Conservation (phyloP, 2,113 vertebrate species). For the Campylomormyrus tamandua region DNA sequence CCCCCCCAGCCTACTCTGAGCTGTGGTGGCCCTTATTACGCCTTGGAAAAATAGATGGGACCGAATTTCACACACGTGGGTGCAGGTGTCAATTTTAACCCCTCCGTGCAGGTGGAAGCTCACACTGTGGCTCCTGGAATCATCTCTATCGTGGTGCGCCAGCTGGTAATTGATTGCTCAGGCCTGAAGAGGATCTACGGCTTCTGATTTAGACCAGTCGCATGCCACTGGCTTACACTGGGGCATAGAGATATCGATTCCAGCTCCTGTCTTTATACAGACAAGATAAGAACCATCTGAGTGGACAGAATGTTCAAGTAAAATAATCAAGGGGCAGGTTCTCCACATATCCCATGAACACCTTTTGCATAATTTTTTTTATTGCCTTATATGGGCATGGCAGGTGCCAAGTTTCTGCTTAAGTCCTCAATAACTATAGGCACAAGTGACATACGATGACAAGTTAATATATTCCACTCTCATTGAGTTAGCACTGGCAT, state of each 20-base stretch:
- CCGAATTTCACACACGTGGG: not conserved
- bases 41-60: not conserved
- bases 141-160: not conserved
- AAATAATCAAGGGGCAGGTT: not conserved
- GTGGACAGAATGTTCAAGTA: not conserved
- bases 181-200: not conserved
- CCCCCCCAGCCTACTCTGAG: not conserved
- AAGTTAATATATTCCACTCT: not conserved
- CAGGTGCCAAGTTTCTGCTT: not conserved
- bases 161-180: not conserved
- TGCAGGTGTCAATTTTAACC: not conserved
- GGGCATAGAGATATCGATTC: not conserved
- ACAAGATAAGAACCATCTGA: not conserved
- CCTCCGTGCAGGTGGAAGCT: not conserved
- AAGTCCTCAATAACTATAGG: not conserved
- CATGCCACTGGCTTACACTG: not conserved
- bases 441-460: not conserved
- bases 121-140: not conserved
- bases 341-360: not conserved
- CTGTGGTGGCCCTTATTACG: not conserved
- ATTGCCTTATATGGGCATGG: not conserved
- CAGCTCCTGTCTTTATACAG: not conserved
- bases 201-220: not conserved
- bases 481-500: not conserved
- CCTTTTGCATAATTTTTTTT: not conserved